Evolutionary conservation across 2,113 vertebrate genomes (phyloP), one percentile per base, ranked within the genome.

Genomic region (Carlito syrichta): DNA sequence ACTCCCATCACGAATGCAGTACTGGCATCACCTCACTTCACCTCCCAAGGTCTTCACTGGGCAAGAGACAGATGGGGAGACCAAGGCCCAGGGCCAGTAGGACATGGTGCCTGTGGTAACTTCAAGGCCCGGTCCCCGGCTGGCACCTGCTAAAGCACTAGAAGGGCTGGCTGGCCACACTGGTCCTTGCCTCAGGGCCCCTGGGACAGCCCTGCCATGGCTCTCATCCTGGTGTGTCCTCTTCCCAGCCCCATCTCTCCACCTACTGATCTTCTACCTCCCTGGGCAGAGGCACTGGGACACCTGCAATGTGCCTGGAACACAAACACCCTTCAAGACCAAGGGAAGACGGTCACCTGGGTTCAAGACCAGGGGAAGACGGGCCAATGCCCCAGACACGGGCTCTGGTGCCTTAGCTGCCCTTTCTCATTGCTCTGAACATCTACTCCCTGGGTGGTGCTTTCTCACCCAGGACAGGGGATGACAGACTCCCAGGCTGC

Each of bases 71-170:
- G 45, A 60, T 22, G 7, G 27, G n/a, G 48, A 68, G 25, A 79
- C 17, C 8, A 19, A 89, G 45, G 54, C 54, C 40, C 38, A 50
- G 40, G 25, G 35, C 58, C 8, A 48, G 38, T 25, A 48, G 9
- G 6, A 35, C 25, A 32, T 10, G 13, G 69, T 23, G 2, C 90
- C n/a, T 23, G 10, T 27, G n/a, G 45, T 1, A 40, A 40, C 40
- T 56, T 14, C 4, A 38, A 48, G 25, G 58, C 68, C 74, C 35
- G 4, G 76, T 66, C 25, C 30, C n/a, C 2, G 50, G 52, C 48
- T 0, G 1, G 4, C 62, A 27, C 79, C 60, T 38, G 32, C 48
- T 8, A 5, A 0, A 9, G 27, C n/a, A 40, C 25, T 17, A n/a
- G n/a, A n/a, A n/a, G n/a, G 12, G 22, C 62, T 69, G 5, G 35